phyloP scores from a whole-genome alignment of 2,888 invertebrate genomes.

The Cataglyphis albicans region DNA sequence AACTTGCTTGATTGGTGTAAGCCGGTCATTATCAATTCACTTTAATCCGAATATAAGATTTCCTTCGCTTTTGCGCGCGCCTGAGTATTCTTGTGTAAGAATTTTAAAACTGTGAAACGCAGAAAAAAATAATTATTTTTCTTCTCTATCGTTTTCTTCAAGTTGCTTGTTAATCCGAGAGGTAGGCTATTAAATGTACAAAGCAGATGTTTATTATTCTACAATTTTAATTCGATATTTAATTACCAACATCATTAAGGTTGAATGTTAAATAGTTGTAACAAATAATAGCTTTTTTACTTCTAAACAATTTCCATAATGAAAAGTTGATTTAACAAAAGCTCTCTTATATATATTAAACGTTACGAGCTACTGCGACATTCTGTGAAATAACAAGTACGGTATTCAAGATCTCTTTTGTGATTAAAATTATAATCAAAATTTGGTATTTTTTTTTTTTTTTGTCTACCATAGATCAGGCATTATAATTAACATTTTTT shows the following conservation, averaged over 20 bases:
- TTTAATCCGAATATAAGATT: neutral
- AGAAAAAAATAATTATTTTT: neutral
- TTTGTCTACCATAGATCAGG: neutral
- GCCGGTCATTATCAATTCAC: neutral
- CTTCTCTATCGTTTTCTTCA: neutral
- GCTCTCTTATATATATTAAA: slow-evolving; percentile 13
- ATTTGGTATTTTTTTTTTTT: neutral
- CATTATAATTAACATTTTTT: neutral
- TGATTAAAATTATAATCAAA: neutral
- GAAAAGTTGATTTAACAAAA: slow-evolving; percentile 8
- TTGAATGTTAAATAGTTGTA: slow-evolving; percentile 8
- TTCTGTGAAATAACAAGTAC: neutral
- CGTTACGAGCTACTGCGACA: neutral
- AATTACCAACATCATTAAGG: slow-evolving; percentile 31
- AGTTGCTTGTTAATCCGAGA: neutral
- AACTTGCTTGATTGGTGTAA: slow-evolving; percentile 1
- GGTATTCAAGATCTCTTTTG: neutral
- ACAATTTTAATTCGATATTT: slow-evolving; percentile 13
- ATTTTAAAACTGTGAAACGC: neutral
- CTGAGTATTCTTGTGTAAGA: neutral
- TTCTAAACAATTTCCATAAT: neutral
- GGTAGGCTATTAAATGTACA: neutral
- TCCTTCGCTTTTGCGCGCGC: neutral
- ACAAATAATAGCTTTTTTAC: neutral
- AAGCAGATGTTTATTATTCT: neutral